A percentile compares a stretch with the other conserved stretches of the same genome.
phyloP scores from a whole-genome alignment of 2,888 invertebrate genomes.

The Drosophila nigricruria region DNA sequence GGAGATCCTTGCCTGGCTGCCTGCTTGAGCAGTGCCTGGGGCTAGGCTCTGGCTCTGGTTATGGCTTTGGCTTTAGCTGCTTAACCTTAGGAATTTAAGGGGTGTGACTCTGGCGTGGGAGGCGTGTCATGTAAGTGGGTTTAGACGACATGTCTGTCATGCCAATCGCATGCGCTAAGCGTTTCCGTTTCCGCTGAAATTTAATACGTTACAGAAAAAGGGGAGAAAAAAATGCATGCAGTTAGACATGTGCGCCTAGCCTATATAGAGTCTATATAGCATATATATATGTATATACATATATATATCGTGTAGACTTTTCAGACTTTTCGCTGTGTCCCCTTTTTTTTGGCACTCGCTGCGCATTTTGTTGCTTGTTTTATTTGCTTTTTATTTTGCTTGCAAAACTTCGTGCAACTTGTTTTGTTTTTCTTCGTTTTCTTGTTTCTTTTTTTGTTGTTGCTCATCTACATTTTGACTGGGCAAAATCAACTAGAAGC shows the following conservation, averaged over 20 bases:
- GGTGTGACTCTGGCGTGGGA: not conserved
- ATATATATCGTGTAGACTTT: not conserved
- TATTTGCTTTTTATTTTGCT: conserved; percentile 29
- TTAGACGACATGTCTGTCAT: conserved; percentile 40
- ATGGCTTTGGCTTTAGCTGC: conserved; percentile 14
- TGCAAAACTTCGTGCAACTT: conserved; percentile 47
- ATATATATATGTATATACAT: not conserved
- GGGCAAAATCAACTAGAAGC: conserved; percentile 41
- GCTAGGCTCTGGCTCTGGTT: conserved; percentile 23
- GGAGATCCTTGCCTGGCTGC: not conserved
- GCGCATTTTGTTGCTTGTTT: conserved; percentile 15
- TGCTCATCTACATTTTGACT: conserved; percentile 3
- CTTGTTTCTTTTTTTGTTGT: not conserved
- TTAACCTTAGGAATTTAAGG: not conserved
- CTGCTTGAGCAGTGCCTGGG: conserved; percentile 10
- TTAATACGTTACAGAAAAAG: conserved; percentile 32
- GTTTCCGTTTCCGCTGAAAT: conserved; percentile 63
- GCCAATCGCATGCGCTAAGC: conserved; percentile 32
- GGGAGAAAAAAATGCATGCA: conserved; percentile 10
- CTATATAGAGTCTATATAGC: not conserved
- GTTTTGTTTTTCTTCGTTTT: not conserved
- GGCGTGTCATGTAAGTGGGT: not conserved
- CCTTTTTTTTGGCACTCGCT: conserved; percentile 46
- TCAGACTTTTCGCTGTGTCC: conserved; percentile 31
- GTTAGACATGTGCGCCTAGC: conserved; percentile 17